A percentile compares a stretch with the other conserved stretches of the same genome.
Conservation (phyloP, 92 coral and sea anemone species). For the Heteractis magnifica region DNA sequence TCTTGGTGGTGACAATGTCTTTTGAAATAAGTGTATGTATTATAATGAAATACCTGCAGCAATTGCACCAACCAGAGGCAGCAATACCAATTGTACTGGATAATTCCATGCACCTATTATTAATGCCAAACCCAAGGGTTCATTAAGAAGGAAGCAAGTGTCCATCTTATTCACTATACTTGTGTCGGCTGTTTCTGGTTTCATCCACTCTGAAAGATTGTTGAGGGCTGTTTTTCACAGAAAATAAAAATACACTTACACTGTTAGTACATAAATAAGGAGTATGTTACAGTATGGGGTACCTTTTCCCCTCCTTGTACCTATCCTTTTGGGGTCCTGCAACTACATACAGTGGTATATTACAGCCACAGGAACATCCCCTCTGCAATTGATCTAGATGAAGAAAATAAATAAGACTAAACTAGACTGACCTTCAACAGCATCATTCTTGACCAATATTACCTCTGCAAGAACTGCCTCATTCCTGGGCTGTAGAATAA, state of each 20-base stretch:
- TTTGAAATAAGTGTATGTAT: no score
- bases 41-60: slow-evolving; percentile 71
- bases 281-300: no score
- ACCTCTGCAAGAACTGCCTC: slow-evolving; percentile 67
- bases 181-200: slow-evolving; percentile 65
- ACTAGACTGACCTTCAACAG: slow-evolving; percentile 43
- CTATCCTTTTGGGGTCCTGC: no score
- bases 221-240: slow-evolving; percentile 56
- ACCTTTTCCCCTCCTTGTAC: no score
- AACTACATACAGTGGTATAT: no score
- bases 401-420: no score
- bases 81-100: slow-evolving; percentile 70
- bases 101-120: slow-evolving; percentile 99
- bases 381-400: no score
- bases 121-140: slow-evolving; percentile 30
- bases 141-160: slow-evolving; percentile 23
- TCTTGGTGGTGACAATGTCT: no score
- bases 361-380: no score
- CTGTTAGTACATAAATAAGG: no score
- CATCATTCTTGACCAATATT: slow-evolving; percentile 61
- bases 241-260: neutral
- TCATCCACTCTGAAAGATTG: slow-evolving; percentile 83
- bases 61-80: slow-evolving; percentile 87
- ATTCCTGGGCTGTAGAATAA: slow-evolving; percentile 50
- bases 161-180: slow-evolving; percentile 69